A percentile compares a stretch with the other conserved stretches of the same genome.
Evolutionary conservation across 37 sponge, comb jelly and placozoan genomes (phyloP).

Genomic region (Diacarnus erythraeanus): DNA sequence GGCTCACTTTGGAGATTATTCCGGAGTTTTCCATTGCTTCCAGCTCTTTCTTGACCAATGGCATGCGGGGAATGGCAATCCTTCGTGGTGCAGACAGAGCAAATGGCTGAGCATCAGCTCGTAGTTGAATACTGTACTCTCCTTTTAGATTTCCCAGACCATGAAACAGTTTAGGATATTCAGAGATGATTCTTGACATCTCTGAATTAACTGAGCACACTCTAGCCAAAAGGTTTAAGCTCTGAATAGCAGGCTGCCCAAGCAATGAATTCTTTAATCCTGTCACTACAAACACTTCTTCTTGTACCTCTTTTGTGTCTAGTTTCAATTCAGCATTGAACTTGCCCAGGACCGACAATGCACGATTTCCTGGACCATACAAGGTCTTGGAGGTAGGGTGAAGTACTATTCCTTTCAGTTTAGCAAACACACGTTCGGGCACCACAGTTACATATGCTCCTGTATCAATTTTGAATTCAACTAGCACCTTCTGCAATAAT

Average conservation of each 20-base stretch:
- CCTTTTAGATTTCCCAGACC: slow-evolving; percentile 18
- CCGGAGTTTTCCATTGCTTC: slow-evolving; percentile 50
- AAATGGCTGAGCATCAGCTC: slow-evolving; percentile 17
- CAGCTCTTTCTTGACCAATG: slow-evolving; percentile 22
- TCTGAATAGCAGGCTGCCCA: slow-evolving; percentile 32
- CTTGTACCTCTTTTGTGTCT: not conserved
- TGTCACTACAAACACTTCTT: slow-evolving; percentile 11
- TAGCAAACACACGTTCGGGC: slow-evolving; percentile 6
- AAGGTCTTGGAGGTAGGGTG: not conserved
- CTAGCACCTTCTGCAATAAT: not conserved
- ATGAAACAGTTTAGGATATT: slow-evolving; percentile 25
- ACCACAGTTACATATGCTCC: slow-evolving; percentile 22
- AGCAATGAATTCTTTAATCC: slow-evolving; percentile 4
- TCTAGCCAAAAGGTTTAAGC: slow-evolving; percentile 1
- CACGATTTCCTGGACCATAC: not conserved
- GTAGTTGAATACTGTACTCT: slow-evolving; percentile 12
- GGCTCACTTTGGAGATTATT: too few species aligned
- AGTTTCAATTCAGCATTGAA: not conserved
- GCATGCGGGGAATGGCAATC: slow-evolving; percentile 20
- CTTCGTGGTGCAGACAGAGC: slow-evolving; percentile 33
- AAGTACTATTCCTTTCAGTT: not conserved
- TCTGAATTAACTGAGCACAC: not conserved
- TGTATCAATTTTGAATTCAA: slow-evolving; percentile 9
- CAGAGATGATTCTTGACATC: not conserved
- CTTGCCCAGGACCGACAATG: slow-evolving; percentile 7